Evolutionary conservation across 2,797 vertebrate species (phyloP), one percentile per base, ranked within the genome.

Genomic region (Neostethus bicornis): DNA sequence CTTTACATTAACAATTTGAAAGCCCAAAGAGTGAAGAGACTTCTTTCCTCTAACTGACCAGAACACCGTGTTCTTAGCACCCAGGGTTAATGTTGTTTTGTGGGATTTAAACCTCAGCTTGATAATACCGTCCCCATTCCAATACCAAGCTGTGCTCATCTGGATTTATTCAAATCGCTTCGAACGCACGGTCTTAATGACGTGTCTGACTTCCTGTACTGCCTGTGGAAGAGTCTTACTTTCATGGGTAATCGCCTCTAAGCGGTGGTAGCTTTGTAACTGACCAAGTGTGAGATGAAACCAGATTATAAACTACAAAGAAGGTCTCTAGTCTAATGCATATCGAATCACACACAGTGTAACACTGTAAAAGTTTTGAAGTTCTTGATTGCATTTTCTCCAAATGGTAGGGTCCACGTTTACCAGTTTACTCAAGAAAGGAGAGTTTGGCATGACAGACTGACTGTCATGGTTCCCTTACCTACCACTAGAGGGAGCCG

Each of bases 101-200:
- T 46, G 66, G 80, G 78, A 75, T 77, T 75, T 87, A 81, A 85
- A 68, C 71, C 51, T 50, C 53, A 47, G 80, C 76, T 82, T 79
- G 77, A 88, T 81, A 83, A 77, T 61, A n/a, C 61, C 13, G 56
- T 53, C 55, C 69, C 48, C 59, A 74, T 73, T 80, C 70, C 53
- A 41, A 67, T 62, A 49, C 64, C 73, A 56, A 77, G 83, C 73
- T 46, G 63, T 60, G 74, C 62, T 77, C 46, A 57, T 75, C 58
- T 54, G 78, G 77, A 80, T 81, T 83, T 85, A 79, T 43, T 8
- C 2, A 42, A 61, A 75, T 63, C 46, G 5, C 69, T 24, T 8
- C 51, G 73, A 72, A 66, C 70, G 37, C 58, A 57, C 44, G 24
- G 70, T 70, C 64, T 67, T 84, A 85, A 85, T 84, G 82, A 77